Evolutionary conservation across 2,113 vertebrate species (phyloP), one percentile per base, ranked within the genome.

Genomic region (Clupea harengus): DNA sequence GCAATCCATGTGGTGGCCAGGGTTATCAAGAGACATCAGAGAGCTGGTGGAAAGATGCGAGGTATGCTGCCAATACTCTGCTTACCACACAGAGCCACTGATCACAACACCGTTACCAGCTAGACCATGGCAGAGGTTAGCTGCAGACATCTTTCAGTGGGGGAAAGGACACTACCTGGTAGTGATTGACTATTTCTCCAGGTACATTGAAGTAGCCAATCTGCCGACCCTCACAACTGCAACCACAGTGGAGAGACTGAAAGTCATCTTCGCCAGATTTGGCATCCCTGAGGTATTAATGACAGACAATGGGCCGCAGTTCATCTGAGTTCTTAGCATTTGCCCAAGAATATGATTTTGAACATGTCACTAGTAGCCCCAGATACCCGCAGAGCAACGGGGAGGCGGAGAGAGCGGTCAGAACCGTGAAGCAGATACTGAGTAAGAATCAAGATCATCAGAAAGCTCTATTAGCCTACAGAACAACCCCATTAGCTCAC

Each of bases 391-490:
- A 60, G 54, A 64, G 82, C n/a, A 82, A 82, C 15, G 4, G 45
- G 82, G 47, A 82, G 1, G 82, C 47, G n/a, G 82, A 82, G 46
- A 82, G 82, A 52, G 82, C 47, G 2, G 82, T 82, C 2, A 25
- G 47, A 52, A 82, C 32, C 8, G 54, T 84, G 17, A 84, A 75
- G 20, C 54, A 84, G 32, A 57, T 85, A 45, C 25, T 50, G 67
- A 81, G 45, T 18, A 85, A 85, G 47, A 67, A 45, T 47, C 32
- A 85, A 67, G 84, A 85, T 81, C 84, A 44, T 20, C 75, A 85
- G 0, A 85, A 20, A 49, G 67, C 84, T 78, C 75, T 85, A 39
- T 28, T 85, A 47, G 75, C 84, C n/a, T 81, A 85, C 72, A 85
- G 84, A 13, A 28, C 84, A 32, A 85, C 84, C 25, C 84, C 75